Conservation (phyloP, 2,113 vertebrate genomes). For the Nicator chloris region DNA sequence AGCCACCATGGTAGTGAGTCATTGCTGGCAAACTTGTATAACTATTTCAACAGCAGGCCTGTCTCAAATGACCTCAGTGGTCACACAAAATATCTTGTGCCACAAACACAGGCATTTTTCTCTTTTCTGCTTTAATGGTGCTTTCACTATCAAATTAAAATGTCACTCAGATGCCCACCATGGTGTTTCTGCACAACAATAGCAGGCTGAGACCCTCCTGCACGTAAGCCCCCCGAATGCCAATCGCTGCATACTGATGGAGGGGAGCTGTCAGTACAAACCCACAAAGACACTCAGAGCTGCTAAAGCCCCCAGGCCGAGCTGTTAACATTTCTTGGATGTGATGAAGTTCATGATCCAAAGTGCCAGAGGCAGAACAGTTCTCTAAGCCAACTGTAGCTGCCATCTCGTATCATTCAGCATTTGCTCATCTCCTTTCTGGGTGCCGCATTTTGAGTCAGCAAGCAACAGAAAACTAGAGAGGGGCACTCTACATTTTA, state of each 20-base stretch:
- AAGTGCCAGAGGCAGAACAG: conserved; percentile 55
- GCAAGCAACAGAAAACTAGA: not conserved
- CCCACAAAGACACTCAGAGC: conserved; percentile 44
- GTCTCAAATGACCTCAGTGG: conserved; percentile 31
- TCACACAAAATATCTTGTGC: conserved; percentile 26
- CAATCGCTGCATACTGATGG: not conserved
- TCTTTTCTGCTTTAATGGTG: not conserved
- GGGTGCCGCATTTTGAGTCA: not conserved
- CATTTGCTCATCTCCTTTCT: conserved; percentile 40
- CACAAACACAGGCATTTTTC: conserved; percentile 32
- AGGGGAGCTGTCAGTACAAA: conserved; percentile 46
- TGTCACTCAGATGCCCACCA: conserved; percentile 58
- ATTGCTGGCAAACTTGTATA: conserved; percentile 16
- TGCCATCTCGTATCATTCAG: conserved; percentile 34
- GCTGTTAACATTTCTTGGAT: conserved; percentile 63
- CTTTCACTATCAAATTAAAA: conserved; percentile 72
- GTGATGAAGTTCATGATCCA: conserved; percentile 47
- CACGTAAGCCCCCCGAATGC: conserved; percentile 5
- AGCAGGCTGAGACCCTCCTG: conserved; percentile 41
- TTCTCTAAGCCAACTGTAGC: conserved; percentile 32
- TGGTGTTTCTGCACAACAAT: conserved; percentile 45
- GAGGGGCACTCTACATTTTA: not conserved
- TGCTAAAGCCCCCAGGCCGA: conserved; percentile 38
- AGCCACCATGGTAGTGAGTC: not conserved
- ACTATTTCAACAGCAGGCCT: conserved; percentile 25